phyloP scores from a whole-genome alignment of 1,140 invertebrate species.

The Aricia agestis region DNA sequence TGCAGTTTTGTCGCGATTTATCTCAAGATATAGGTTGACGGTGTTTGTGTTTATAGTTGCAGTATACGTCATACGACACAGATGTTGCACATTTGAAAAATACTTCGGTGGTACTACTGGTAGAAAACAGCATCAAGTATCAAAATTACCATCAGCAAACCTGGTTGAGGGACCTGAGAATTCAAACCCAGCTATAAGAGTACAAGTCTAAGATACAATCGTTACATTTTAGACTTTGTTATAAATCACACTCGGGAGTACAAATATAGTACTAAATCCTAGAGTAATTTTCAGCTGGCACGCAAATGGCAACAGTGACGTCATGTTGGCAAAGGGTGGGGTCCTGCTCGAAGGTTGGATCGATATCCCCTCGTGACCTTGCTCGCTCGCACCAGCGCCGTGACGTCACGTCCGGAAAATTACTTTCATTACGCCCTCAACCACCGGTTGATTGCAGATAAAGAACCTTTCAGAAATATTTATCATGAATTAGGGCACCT shows the following conservation, averaged over 20 bases:
- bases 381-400: slow-evolving; percentile 21
- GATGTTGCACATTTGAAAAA: no score
- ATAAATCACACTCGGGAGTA: no score
- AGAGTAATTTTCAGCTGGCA: background rate
- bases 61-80: no score
- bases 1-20: background rate
- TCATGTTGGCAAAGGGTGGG: slow-evolving; percentile 30
- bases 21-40: background rate
- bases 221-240: no score
- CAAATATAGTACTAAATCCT: background rate
- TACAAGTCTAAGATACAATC: no score
- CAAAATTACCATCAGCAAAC: no score
- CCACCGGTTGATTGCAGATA: slow-evolving; percentile 6
- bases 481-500: background rate
- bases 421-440: slow-evolving; percentile 21
- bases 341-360: slow-evolving; percentile 49
- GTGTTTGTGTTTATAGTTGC: background rate
- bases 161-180: no score
- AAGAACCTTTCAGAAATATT: background rate
- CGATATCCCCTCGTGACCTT: slow-evolving; percentile 37
- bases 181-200: no score
- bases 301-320: slow-evolving; percentile 13
- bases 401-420: slow-evolving; percentile 38
- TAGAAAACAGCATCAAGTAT: no score
- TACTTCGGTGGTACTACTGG: no score